Evolutionary conservation across 2,888 invertebrate genomes (phyloP).

Genomic region (Tigriopus californicus): DNA sequence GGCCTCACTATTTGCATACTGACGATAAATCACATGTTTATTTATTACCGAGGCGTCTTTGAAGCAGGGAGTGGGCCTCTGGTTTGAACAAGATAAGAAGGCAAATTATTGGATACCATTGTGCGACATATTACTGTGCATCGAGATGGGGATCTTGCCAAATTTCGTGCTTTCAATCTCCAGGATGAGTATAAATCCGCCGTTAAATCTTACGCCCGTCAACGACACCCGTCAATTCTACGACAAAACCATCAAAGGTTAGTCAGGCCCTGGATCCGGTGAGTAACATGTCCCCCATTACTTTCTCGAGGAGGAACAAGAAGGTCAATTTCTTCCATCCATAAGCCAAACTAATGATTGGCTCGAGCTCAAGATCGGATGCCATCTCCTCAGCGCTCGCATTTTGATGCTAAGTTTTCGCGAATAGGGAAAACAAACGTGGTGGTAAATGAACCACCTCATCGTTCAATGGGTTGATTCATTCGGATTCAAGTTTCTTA

Average conservation of each 20-base stretch:
- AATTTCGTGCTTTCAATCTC: slow-evolving; percentile 89
- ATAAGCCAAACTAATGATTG: slow-evolving; percentile 44
- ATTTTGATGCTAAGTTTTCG: slow-evolving; percentile 98
- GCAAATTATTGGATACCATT: no score
- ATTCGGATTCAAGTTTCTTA: slow-evolving; percentile 95
- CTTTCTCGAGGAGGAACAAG: slow-evolving; percentile 14
- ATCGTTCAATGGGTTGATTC: slow-evolving; percentile 97
- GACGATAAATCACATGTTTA: no score
- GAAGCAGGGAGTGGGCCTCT: no score
- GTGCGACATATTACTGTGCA: neutral
- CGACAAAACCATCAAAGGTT: neutral
- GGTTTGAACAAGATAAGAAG: no score
- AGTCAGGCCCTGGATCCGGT: neutral
- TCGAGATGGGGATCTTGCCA: slow-evolving; percentile 43
- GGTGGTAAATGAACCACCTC: slow-evolving; percentile 94
- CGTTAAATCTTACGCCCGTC: slow-evolving; percentile 96
- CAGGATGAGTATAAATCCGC: slow-evolving; percentile 76
- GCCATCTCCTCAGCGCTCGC: slow-evolving; percentile 95
- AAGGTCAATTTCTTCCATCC: slow-evolving; percentile 14
- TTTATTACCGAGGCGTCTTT: no score
- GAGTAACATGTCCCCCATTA: neutral
- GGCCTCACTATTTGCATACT: no score
- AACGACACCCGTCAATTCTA: slow-evolving; percentile 63
- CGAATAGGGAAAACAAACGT: slow-evolving; percentile 96
- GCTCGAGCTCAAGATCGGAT: slow-evolving; percentile 85